Percentiles rank a stretch among this genome's conserved stretches.
These are phyloP conservation scores for Neosilurus hyrtlii DNA, from an alignment of 2,797 vertebrate species.

Conservation along the genomic window DNA sequence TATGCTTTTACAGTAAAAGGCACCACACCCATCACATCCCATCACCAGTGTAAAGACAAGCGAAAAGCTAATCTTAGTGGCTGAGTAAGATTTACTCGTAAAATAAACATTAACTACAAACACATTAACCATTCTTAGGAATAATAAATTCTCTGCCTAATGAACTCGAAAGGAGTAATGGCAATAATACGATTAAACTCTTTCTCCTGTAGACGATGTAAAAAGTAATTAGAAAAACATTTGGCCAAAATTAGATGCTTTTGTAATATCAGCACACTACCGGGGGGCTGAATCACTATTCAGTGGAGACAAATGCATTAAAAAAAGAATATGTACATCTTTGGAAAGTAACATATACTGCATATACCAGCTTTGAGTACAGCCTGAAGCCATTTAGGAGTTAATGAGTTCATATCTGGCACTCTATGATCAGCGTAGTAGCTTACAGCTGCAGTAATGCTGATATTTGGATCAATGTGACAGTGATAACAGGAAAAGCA, in stretches of 20 bases:
- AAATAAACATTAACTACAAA: slow-evolving; percentile 37
- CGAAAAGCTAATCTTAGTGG: slow-evolving; percentile 16
- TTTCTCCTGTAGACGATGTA: neutral
- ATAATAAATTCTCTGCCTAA: slow-evolving; percentile 29
- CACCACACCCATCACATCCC: slow-evolving; percentile 3
- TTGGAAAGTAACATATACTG: slow-evolving; percentile 37
- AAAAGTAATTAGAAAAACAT: slow-evolving; percentile 38
- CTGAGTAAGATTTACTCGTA: slow-evolving; percentile 22
- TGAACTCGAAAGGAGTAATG: slow-evolving; percentile 39
- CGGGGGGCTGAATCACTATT: slow-evolving; percentile 14
- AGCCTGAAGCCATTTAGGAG: slow-evolving; percentile 43
- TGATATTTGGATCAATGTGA: slow-evolving; percentile 67
- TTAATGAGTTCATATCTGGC: slow-evolving; percentile 54
- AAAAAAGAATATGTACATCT: slow-evolving; percentile 38
- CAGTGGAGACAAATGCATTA: slow-evolving; percentile 36
- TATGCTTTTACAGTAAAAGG: slow-evolving; percentile 23
- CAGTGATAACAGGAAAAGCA: slow-evolving; percentile 59
- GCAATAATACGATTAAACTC: slow-evolving; percentile 24
- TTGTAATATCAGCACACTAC: slow-evolving; percentile 38
- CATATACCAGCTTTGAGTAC: slow-evolving; percentile 50
- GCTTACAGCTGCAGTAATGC: slow-evolving; percentile 65
- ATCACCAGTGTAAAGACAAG: neutral
- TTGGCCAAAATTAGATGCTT: slow-evolving; percentile 31
- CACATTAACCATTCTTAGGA: slow-evolving; percentile 30
- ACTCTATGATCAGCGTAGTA: slow-evolving; percentile 59